A percentile compares a stretch with the other conserved stretches of the same genome.
These are phyloP conservation scores for Aeoliscus strigatus DNA, from an alignment of 2,797 vertebrate species.

Conservation along the genomic window DNA sequence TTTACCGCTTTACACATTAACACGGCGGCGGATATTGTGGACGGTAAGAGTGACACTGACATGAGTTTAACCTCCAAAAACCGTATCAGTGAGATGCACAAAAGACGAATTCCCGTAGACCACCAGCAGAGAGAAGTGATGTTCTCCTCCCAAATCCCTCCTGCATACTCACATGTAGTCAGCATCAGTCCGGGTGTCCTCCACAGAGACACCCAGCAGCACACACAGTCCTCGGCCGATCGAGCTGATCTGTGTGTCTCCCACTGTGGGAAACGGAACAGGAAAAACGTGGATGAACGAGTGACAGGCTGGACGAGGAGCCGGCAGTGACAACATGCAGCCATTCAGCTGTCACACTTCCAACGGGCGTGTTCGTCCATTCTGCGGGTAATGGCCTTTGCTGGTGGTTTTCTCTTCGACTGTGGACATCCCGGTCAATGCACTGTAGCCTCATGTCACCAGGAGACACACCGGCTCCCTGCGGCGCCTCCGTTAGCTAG, in stretches of 20 bases:
- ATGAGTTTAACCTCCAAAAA: too few relatives aligned
- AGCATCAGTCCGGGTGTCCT: slow-evolving; percentile 89
- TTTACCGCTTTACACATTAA: too few relatives aligned
- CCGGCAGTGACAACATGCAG: slow-evolving; percentile 3
- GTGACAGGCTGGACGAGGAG: slow-evolving; percentile 2
- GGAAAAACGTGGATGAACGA: slow-evolving; percentile 4
- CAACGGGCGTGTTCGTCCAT: background rate
- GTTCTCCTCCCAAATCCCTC: too few relatives aligned
- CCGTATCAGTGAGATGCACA: too few relatives aligned
- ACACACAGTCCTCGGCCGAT: slow-evolving; percentile 92
- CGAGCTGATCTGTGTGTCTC: slow-evolving; percentile 84
- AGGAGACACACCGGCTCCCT: background rate
- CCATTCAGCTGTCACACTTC: slow-evolving; percentile 2
- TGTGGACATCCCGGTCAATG: background rate
- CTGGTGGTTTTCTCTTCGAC: background rate
- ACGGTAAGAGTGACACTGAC: too few relatives aligned
- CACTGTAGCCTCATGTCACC: background rate
- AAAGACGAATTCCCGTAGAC: too few relatives aligned
- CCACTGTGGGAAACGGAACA: slow-evolving; percentile 77
- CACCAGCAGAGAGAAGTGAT: too few relatives aligned
- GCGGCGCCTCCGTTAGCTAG: background rate
- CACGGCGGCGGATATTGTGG: too few relatives aligned
- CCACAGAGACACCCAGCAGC: slow-evolving; percentile 88
- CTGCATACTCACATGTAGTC: slow-evolving; percentile 89
- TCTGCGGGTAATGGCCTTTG: background rate